Conservation (phyloP, 2,888 invertebrate genomes). For the Leucophenga montana region DNA sequence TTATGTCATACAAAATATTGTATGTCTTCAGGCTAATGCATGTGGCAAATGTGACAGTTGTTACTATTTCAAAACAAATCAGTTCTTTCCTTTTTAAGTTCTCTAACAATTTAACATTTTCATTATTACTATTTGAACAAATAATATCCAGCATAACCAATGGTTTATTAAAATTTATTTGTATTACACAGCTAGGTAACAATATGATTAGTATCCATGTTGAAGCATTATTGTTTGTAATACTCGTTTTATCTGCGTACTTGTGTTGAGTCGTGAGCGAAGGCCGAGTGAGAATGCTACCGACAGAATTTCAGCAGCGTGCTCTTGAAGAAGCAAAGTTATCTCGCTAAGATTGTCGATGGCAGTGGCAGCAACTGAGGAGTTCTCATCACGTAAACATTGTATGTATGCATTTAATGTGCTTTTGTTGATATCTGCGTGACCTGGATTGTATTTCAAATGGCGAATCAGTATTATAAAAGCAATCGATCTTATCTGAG, state of each 20-base stretch:
- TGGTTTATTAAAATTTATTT: too few species aligned
- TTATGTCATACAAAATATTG: too few species aligned
- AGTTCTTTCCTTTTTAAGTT: too few species aligned
- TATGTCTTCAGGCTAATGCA: too few species aligned
- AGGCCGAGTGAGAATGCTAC: constrained; percentile 89
- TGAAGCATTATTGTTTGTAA: constrained; percentile 87
- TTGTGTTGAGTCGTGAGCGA: constrained; percentile 84
- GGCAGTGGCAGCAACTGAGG: constrained; percentile 85
- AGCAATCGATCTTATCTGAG: constrained; percentile 80
- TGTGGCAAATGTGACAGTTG: too few species aligned
- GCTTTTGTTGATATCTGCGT: constrained; percentile 74
- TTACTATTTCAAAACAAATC: too few species aligned
- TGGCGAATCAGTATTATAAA: constrained; percentile 82
- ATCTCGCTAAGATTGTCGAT: constrained; percentile 89
- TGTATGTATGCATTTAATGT: constrained; percentile 86
- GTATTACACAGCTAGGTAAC: too few species aligned
- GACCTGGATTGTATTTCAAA: constrained; percentile 79
- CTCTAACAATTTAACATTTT: too few species aligned
- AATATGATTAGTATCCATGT: constrained; percentile 79
- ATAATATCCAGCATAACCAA: too few species aligned
- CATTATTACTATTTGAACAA: not conserved
- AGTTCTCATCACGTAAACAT: constrained; percentile 85
- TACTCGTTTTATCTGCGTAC: constrained; percentile 84
- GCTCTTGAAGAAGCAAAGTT: constrained; percentile 87
- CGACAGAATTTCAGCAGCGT: constrained; percentile 84